Percentiles rank a stretch among this genome's conserved stretches.
These are phyloP conservation scores for Diachasma alloeum DNA, from an alignment of 1,140 invertebrate species.

Conservation along the genomic window DNA sequence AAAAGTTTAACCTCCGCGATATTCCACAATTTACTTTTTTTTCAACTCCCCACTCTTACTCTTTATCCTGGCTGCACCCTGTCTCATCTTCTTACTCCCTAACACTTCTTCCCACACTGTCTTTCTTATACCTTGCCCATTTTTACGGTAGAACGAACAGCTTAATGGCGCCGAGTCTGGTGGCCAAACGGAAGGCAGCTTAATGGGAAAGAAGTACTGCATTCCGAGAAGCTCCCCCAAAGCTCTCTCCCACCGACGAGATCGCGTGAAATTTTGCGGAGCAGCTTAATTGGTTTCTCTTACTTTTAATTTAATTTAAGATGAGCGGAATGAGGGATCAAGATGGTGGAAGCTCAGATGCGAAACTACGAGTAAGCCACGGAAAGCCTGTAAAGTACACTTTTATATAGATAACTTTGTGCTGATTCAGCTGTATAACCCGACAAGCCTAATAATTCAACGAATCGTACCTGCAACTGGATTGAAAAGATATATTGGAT, in stretches of 20 bases:
- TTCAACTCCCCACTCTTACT: neutral
- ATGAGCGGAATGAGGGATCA: conserved; percentile 1
- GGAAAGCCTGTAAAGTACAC: neutral
- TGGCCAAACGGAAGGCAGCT: conserved; percentile 54
- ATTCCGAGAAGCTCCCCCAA: conserved; percentile 43
- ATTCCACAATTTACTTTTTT: conserved; percentile 12
- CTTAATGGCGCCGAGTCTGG: conserved; percentile 57
- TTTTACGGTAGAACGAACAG: conserved; percentile 55
- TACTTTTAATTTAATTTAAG: conserved; percentile 52
- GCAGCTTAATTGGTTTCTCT: conserved; percentile 60
- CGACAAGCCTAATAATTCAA: neutral
- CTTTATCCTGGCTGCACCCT: conserved; percentile 31
- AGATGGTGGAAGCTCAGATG: neutral
- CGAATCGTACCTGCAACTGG: neutral
- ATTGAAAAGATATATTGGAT: neutral
- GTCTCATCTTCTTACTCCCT: neutral
- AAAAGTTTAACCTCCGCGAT: conserved; percentile 38
- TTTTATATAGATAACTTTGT: neutral
- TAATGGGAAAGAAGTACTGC: conserved; percentile 58
- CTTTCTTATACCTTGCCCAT: conserved; percentile 36
- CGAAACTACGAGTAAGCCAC: conserved; percentile 11
- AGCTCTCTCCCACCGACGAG: conserved; percentile 25
- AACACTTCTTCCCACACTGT: conserved; percentile 25
- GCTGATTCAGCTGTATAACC: neutral
- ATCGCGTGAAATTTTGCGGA: conserved; percentile 55